phyloP scores from a whole-genome alignment of 2,888 invertebrate species.

The Gortyna flavago region DNA sequence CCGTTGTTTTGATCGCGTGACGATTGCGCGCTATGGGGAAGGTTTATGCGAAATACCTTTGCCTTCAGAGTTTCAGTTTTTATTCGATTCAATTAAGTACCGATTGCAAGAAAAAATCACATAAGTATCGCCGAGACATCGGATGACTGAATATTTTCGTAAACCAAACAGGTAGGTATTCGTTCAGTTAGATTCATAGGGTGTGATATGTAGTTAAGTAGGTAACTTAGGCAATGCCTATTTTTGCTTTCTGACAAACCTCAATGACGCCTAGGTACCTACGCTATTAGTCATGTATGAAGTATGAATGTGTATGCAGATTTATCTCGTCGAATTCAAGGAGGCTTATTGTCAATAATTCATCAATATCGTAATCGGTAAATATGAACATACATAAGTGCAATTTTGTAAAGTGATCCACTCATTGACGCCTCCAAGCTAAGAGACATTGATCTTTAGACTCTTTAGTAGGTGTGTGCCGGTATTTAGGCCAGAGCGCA shows the following conservation, averaged over 20 bases:
- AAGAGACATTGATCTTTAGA: slow-evolving; percentile 67
- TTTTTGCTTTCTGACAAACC: slow-evolving; percentile 57
- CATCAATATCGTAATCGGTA: slow-evolving; percentile 26
- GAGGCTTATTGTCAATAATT: slow-evolving; percentile 7
- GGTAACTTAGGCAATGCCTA: slow-evolving; percentile 50
- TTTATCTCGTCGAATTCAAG: slow-evolving; percentile 48
- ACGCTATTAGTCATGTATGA: slow-evolving; percentile 54
- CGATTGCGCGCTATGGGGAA: slow-evolving; percentile 2
- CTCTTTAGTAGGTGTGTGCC: slow-evolving; percentile 67
- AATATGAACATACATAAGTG: background rate
- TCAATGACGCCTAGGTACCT: slow-evolving; percentile 51
- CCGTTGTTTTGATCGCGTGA: slow-evolving; percentile 46
- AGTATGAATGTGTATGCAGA: slow-evolving; percentile 32
- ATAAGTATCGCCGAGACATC: background rate
- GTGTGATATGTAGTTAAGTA: background rate
- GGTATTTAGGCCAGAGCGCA: slow-evolving; percentile 84
- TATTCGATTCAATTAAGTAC: slow-evolving; percentile 1
- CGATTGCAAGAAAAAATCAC: slow-evolving; percentile 6
- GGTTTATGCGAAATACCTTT: slow-evolving; percentile 20
- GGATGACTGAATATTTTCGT: slow-evolving; percentile 2
- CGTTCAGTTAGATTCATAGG: background rate
- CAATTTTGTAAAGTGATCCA: slow-evolving; percentile 49
- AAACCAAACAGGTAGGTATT: slow-evolving; percentile 3
- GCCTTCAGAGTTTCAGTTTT: slow-evolving; percentile 19
- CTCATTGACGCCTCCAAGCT: slow-evolving; percentile 52